These are phyloP conservation scores for Lophotriccus pileatus DNA, from an alignment of 2,797 vertebrate species.

Conservation along the genomic window DNA sequence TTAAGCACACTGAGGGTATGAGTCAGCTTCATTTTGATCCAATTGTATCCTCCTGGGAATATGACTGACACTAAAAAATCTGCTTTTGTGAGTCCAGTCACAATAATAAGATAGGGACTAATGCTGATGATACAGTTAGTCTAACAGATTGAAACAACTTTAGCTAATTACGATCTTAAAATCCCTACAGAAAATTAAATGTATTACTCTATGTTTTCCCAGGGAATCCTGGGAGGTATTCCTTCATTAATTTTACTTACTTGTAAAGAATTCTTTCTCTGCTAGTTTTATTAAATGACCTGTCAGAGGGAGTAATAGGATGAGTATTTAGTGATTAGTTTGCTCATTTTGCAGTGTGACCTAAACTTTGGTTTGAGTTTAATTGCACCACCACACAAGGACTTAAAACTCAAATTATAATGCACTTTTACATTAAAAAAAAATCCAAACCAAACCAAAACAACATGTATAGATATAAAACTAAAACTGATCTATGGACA, in stretches of 20 bases:
- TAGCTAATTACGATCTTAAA: background rate
- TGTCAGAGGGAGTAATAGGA: background rate
- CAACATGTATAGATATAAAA: background rate
- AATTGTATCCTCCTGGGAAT: background rate
- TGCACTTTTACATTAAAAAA: background rate
- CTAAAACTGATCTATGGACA: background rate
- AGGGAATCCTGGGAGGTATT: background rate
- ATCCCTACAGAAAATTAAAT: background rate
- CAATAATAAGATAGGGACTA: background rate
- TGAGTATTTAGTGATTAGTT: background rate
- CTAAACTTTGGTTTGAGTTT: background rate
- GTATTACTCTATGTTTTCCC: background rate
- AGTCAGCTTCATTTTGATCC: background rate
- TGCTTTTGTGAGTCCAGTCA: background rate
- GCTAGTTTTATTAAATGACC: background rate
- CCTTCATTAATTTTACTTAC: background rate
- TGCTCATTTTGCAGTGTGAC: background rate
- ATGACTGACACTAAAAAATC: background rate
- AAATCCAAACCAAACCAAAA: background rate
- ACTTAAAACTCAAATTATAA: background rate
- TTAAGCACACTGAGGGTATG: background rate
- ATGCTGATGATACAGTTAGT: background rate
- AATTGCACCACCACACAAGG: background rate
- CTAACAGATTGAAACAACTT: background rate
- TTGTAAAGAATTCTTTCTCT: background rate